phyloP scores from a whole-genome alignment of 2,888 invertebrate genomes.

The Drosophila borealis region DNA sequence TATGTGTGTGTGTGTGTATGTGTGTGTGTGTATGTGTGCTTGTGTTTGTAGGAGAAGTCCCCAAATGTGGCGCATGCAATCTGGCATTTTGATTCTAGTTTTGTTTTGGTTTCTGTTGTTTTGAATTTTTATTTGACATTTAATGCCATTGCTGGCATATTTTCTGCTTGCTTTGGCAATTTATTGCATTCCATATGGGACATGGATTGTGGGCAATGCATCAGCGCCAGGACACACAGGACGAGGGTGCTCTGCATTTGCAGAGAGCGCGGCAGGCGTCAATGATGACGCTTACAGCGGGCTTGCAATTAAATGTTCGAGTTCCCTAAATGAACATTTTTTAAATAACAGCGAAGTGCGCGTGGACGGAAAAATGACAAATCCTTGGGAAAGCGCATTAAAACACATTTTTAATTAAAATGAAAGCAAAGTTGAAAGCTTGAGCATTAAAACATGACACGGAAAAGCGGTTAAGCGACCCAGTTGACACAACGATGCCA shows the following conservation, averaged over 20 bases:
- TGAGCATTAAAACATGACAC: slow-evolving; percentile 53
- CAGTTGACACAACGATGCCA: slow-evolving; percentile 29
- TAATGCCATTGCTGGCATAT: slow-evolving; percentile 74
- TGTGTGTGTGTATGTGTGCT: too few species aligned
- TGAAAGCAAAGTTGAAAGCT: slow-evolving; percentile 74
- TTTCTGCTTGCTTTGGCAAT: slow-evolving; percentile 58
- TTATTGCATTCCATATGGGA: slow-evolving; percentile 62
- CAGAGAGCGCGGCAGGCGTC: slow-evolving; percentile 18
- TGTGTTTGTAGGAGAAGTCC: background rate
- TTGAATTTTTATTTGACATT: slow-evolving; percentile 79
- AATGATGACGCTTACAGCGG: slow-evolving; percentile 31
- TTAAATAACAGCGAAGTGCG: slow-evolving; percentile 8
- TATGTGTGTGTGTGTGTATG: too few species aligned
- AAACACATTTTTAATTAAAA: slow-evolving; percentile 78
- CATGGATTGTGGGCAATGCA: slow-evolving; percentile 6
- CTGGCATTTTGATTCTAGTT: slow-evolving; percentile 59
- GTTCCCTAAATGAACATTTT: slow-evolving; percentile 30
- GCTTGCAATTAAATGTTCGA: slow-evolving; percentile 7
- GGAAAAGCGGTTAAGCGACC: slow-evolving; percentile 34
- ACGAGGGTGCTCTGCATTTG: background rate
- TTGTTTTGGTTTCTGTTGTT: slow-evolving; percentile 33
- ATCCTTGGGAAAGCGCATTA: slow-evolving; percentile 69
- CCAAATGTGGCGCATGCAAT: slow-evolving; percentile 25
- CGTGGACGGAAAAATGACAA: slow-evolving; percentile 31
- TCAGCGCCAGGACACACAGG: background rate